Evolutionary conservation across 2,113 vertebrate genomes (phyloP).

Genomic region (Panthera tigris): DNA sequence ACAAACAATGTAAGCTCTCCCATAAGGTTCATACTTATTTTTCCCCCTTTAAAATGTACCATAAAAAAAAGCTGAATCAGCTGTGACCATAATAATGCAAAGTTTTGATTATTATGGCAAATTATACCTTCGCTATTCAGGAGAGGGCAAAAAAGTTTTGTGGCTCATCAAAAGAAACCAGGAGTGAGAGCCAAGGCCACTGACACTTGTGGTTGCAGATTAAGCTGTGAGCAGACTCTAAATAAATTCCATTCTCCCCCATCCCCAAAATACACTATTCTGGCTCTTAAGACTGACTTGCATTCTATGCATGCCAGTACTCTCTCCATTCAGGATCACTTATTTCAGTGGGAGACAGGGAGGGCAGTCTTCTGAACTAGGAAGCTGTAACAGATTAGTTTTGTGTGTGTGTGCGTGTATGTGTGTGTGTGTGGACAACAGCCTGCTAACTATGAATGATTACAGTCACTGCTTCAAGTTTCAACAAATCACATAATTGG

Average conservation of each 20-base stretch:
- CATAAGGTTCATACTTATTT: slow-evolving; percentile 62
- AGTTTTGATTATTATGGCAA: slow-evolving; percentile 72
- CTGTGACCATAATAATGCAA: slow-evolving; percentile 13
- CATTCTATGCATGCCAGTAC: slow-evolving; percentile 75
- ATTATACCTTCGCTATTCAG: slow-evolving; percentile 66
- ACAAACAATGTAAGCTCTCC: slow-evolving; percentile 66
- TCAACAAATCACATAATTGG: slow-evolving; percentile 57
- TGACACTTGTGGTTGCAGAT: slow-evolving; percentile 72
- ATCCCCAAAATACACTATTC: slow-evolving; percentile 73
- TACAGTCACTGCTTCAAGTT: slow-evolving; percentile 12
- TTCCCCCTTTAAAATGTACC: slow-evolving; percentile 47
- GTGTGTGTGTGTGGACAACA: neutral
- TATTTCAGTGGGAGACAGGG: slow-evolving; percentile 72
- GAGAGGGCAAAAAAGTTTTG: slow-evolving; percentile 40
- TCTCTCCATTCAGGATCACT: slow-evolving; percentile 72
- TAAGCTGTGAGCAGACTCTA: slow-evolving; percentile 82
- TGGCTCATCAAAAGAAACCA: slow-evolving; percentile 63
- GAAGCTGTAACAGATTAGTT: slow-evolving; percentile 59
- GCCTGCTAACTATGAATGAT: slow-evolving; percentile 54
- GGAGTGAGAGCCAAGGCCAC: slow-evolving; percentile 56
- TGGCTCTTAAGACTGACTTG: slow-evolving; percentile 75
- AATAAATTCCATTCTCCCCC: slow-evolving; percentile 74
- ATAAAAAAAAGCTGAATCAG: slow-evolving; percentile 67
- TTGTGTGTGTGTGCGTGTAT: neutral
- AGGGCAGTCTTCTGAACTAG: slow-evolving; percentile 66